A percentile compares a stretch with the other conserved stretches of the same genome.
Evolutionary conservation across 2,888 invertebrate genomes (phyloP).

Genomic region (Furcula furcula): DNA sequence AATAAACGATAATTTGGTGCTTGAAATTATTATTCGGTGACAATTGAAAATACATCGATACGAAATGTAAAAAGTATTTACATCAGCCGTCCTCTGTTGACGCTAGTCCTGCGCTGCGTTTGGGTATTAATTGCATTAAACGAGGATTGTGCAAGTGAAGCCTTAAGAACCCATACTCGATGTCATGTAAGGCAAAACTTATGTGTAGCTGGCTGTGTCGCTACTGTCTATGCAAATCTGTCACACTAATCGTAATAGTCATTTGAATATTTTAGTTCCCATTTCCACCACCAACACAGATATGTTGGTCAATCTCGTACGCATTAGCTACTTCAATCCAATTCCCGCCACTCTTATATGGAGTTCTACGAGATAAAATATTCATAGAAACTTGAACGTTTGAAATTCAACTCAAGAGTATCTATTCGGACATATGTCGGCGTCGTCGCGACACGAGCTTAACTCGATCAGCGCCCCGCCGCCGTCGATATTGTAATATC

Average conservation of each 20-base stretch:
- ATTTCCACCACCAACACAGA: no score
- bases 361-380: conserved; percentile 19
- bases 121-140: no score
- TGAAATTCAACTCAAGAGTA: conserved; percentile 12
- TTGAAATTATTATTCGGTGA: conserved; percentile 63
- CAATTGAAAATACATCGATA: conserved; percentile 65
- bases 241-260: no score
- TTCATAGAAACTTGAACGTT: conserved; percentile 28
- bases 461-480: not conserved
- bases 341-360: conserved; percentile 3
- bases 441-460: not conserved
- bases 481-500: conserved; percentile 14
- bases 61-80: conserved; percentile 74
- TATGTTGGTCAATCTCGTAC: not conserved
- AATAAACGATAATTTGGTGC: conserved; percentile 63
- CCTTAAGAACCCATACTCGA: no score
- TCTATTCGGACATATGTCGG: conserved; percentile 6
- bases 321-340: not conserved
- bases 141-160: no score
- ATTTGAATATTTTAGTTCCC: no score
- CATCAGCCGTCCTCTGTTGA: conserved; percentile 37
- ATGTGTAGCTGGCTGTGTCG: no score
- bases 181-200: no score
- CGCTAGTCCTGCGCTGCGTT: no score
- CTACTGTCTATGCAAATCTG: no score